Evolutionary conservation across 2,797 vertebrate species (phyloP).

Genomic region (Champsocephalus esox): DNA sequence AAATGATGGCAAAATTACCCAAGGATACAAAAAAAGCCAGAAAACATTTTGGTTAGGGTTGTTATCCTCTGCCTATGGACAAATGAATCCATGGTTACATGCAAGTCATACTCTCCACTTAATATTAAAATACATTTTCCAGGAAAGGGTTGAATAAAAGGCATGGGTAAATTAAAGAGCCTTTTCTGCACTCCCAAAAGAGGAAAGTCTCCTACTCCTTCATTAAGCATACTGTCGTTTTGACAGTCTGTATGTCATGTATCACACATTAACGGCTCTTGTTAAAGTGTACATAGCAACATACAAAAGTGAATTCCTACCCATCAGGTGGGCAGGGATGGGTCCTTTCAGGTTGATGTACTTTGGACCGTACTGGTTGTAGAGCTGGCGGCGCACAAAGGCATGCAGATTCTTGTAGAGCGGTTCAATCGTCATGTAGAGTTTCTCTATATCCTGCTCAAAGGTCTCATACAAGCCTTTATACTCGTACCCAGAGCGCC

Average conservation of each 20-base stretch:
- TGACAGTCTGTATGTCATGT: too few relatives aligned
- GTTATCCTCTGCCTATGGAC: too few relatives aligned
- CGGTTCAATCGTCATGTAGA: constrained; percentile 91
- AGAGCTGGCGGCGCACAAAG: constrained; percentile 92
- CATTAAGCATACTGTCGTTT: neutral
- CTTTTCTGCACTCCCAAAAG: neutral
- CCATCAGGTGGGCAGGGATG: constrained; percentile 96
- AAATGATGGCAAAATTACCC: too few relatives aligned
- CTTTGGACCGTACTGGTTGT: constrained; percentile 90
- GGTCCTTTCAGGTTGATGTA: constrained; percentile 97
- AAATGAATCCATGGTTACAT: too few relatives aligned
- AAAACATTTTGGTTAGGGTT: too few relatives aligned
- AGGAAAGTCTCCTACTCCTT: too few relatives aligned
- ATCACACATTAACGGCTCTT: neutral
- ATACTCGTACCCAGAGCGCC: constrained; percentile 92
- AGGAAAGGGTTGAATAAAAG: too few relatives aligned
- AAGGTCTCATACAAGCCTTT: constrained; percentile 74
- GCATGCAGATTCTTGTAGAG: constrained; percentile 95
- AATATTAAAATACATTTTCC: too few relatives aligned
- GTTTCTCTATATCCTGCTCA: constrained; percentile 85
- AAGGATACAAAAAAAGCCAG: too few relatives aligned
- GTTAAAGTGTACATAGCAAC: neutral
- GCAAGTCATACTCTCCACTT: too few relatives aligned
- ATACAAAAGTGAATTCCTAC: constrained; percentile 76
- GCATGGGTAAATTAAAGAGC: neutral